Evolutionary conservation across 2,888 invertebrate species (phyloP).

Genomic region (Microlaimidae sp.): DNA sequence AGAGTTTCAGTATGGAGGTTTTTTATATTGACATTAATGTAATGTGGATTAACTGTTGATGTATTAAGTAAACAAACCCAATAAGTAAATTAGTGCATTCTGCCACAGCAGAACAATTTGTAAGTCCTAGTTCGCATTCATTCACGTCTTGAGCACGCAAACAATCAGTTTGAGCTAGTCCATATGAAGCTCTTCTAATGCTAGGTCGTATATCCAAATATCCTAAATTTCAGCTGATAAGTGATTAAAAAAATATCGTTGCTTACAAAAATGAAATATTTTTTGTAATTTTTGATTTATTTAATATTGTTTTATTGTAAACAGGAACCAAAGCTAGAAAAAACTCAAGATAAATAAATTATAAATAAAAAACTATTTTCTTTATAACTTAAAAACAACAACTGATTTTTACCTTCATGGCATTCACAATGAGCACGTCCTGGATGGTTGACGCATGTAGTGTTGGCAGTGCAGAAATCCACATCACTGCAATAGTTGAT

Average conservation of each 20-base stretch:
- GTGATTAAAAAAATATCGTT: too few species aligned
- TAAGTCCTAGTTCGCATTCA: conserved; percentile 33
- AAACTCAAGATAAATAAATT: not conserved
- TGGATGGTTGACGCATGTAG: conserved; percentile 73
- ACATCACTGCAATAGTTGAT: conserved; percentile 33
- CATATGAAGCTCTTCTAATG: not conserved
- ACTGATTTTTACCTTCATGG: too few species aligned
- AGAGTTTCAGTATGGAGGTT: too few species aligned
- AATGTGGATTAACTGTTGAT: too few species aligned
- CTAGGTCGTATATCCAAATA: conserved; percentile 10
- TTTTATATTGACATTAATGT: too few species aligned
- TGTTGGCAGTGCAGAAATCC: conserved; percentile 71
- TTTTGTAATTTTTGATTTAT: too few species aligned
- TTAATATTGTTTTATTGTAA: too few species aligned
- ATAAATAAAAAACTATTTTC: not conserved
- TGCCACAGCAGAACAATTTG: conserved; percentile 33
- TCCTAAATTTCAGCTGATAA: too few species aligned
- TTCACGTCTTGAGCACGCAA: conserved; percentile 29
- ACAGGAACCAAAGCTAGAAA: not conserved
- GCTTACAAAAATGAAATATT: too few species aligned
- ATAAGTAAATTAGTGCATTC: conserved; percentile 28
- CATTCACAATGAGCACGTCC: conserved; percentile 79
- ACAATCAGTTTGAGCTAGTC: conserved; percentile 22
- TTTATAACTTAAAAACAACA: not conserved
- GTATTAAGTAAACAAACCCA: too few species aligned